Conservation (phyloP, 2,888 invertebrate species). For the Malachius bipustulatus region DNA sequence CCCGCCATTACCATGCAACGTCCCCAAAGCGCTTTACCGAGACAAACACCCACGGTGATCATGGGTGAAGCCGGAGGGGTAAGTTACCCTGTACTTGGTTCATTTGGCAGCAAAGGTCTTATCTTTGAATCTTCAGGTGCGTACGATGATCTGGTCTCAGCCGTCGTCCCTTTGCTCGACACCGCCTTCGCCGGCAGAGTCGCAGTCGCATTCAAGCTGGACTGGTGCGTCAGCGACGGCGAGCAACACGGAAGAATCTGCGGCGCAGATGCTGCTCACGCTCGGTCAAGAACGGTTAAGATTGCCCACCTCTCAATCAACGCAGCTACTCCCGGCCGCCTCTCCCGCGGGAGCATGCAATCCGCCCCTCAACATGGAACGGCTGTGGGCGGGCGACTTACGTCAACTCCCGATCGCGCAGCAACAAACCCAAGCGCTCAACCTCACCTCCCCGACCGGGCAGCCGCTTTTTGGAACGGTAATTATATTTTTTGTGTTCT, state of each 20-base stretch:
- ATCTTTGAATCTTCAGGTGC: too few relatives aligned
- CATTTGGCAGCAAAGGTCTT: too few relatives aligned
- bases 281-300: slow-evolving; percentile 50
- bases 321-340: slow-evolving; percentile 15
- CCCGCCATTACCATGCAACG: slow-evolving; percentile 22
- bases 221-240: slow-evolving; percentile 21
- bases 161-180: slow-evolving; percentile 35
- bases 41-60: slow-evolving; percentile 73
- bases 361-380: slow-evolving; percentile 77
- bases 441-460: slow-evolving; percentile 48
- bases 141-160: slow-evolving; percentile 58
- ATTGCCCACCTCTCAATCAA: slow-evolving; percentile 6
- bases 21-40: slow-evolving; percentile 34
- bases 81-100: too few relatives aligned
- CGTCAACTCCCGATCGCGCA: slow-evolving; percentile 73
- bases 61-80: slow-evolving; percentile 90
- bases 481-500: too few relatives aligned
- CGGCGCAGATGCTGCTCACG: slow-evolving; percentile 59
- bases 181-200: slow-evolving; percentile 26
- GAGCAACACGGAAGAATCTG: slow-evolving; percentile 41
- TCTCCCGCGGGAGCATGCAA: slow-evolving; percentile 40
- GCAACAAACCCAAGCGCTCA: slow-evolving; percentile 63
- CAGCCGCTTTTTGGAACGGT: too few relatives aligned
- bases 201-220: slow-evolving; percentile 32
- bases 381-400: slow-evolving; percentile 80